A percentile compares a stretch with the other conserved stretches of the same genome.
Evolutionary conservation across 2,797 vertebrate genomes (phyloP).

Genomic region (Labeo calbasu): DNA sequence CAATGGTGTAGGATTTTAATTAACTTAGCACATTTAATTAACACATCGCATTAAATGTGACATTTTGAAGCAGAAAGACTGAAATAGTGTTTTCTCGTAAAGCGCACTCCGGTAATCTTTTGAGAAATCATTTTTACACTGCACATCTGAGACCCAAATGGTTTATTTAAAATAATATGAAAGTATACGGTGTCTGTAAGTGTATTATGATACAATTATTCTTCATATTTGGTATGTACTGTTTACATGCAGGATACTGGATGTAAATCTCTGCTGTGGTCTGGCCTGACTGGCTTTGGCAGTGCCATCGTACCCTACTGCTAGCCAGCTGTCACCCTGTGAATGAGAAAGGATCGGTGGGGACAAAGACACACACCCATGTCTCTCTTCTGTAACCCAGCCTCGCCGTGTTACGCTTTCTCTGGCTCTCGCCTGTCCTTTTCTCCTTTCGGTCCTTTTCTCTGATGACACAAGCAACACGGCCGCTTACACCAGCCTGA

Average conservation of each 20-base stretch:
- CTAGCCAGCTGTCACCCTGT: constrained; percentile 82
- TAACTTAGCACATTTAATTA: background rate
- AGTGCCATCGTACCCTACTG: constrained; percentile 79
- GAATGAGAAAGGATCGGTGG: constrained; percentile 41
- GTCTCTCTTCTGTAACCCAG: constrained; percentile 58
- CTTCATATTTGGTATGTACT: background rate
- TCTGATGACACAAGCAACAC: constrained; percentile 72
- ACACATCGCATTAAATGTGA: background rate
- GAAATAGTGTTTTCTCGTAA: background rate
- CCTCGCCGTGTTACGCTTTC: background rate
- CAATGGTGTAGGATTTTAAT: background rate
- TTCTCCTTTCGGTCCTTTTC: constrained; percentile 66
- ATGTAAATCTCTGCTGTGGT: constrained; percentile 72
- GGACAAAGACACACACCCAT: constrained; percentile 72
- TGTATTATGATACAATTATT: background rate
- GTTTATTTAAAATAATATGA: background rate
- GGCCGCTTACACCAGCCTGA: constrained; percentile 61
- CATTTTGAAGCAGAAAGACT: background rate
- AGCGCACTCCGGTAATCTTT: background rate
- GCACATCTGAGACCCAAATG: background rate
- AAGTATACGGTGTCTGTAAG: background rate
- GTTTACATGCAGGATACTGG: constrained; percentile 42
- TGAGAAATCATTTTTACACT: background rate
- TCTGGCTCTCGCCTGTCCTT: constrained; percentile 27
- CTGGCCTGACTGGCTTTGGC: constrained; percentile 74